These are phyloP conservation scores for Protomyctophum bolini DNA, from an alignment of 2,113 vertebrate species.

Conservation along the genomic window DNA sequence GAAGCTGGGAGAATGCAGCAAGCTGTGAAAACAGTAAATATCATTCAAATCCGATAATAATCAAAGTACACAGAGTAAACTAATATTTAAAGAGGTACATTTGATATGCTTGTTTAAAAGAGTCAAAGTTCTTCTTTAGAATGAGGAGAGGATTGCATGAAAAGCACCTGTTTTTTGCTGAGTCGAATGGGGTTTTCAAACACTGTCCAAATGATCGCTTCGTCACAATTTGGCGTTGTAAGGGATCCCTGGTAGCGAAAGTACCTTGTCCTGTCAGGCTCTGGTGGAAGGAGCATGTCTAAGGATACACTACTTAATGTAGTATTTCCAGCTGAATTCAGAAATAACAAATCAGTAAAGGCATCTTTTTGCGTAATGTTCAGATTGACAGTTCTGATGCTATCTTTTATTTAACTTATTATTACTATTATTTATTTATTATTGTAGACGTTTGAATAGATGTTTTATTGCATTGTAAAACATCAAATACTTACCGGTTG, in stretches of 20 bases:
- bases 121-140: background rate
- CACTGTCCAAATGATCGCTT: conserved; percentile 81
- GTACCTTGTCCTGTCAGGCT: conserved; percentile 50
- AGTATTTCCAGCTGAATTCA: conserved; percentile 43
- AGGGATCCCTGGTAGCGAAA: conserved; percentile 84
- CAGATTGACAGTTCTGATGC: background rate
- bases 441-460: background rate
- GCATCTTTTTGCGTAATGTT: background rate
- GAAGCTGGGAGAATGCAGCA: conserved; percentile 56
- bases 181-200: conserved; percentile 77
- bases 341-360: conserved; percentile 11
- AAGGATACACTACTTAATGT: conserved; percentile 54
- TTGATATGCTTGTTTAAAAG: background rate
- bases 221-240: conserved; percentile 81
- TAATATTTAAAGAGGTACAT: background rate
- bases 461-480: conserved; percentile 20
- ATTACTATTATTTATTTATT: background rate
- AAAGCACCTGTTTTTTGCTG: conserved; percentile 75
- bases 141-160: conserved; percentile 2
- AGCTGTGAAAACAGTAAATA: conserved; percentile 28
- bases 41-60: too few species aligned
- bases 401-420: background rate
- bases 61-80: too few species aligned
- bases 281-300: conserved; percentile 70
- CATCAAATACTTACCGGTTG: conserved; percentile 1